These are phyloP conservation scores for Rhinichthys osculus DNA, from an alignment of 2,797 vertebrate genomes.

Conservation along the genomic window DNA sequence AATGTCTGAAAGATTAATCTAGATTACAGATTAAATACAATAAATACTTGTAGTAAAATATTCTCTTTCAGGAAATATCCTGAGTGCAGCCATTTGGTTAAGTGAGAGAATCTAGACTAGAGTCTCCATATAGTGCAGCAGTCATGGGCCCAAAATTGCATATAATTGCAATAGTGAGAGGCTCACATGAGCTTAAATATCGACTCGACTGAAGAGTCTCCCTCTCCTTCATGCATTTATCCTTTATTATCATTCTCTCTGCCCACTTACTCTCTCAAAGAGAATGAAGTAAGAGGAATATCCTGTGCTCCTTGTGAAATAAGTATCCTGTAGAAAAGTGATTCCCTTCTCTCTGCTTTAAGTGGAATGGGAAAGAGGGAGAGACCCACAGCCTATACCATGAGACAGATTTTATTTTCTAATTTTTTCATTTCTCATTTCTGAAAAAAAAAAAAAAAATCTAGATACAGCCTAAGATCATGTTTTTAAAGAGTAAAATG, in stretches of 20 bases:
- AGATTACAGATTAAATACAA: not conserved
- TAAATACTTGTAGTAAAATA: not conserved
- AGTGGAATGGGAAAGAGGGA: not conserved
- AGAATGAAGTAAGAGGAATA: conserved; percentile 4
- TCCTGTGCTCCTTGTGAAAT: not conserved
- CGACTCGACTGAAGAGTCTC: not conserved
- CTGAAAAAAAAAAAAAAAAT: not conserved
- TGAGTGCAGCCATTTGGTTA: not conserved
- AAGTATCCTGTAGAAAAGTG: not conserved
- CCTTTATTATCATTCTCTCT: conserved; percentile 2
- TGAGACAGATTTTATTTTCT: not conserved
- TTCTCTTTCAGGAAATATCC: not conserved
- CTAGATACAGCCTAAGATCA: not conserved
- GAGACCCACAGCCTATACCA: not conserved
- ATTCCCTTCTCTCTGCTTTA: not conserved
- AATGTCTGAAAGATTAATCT: not conserved
- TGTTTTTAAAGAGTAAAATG: not conserved
- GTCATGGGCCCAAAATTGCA: conserved; percentile 35
- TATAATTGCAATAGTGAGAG: conserved; percentile 11
- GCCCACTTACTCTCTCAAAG: not conserved
- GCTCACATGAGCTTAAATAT: conserved; percentile 19
- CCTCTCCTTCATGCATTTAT: conserved; percentile 3
- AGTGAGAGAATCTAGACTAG: not conserved
- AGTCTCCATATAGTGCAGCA: conserved; percentile 35
- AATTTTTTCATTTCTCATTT: not conserved